phyloP scores from a whole-genome alignment of 2,113 vertebrate genomes.

The Oncorhynchus kisutch region DNA sequence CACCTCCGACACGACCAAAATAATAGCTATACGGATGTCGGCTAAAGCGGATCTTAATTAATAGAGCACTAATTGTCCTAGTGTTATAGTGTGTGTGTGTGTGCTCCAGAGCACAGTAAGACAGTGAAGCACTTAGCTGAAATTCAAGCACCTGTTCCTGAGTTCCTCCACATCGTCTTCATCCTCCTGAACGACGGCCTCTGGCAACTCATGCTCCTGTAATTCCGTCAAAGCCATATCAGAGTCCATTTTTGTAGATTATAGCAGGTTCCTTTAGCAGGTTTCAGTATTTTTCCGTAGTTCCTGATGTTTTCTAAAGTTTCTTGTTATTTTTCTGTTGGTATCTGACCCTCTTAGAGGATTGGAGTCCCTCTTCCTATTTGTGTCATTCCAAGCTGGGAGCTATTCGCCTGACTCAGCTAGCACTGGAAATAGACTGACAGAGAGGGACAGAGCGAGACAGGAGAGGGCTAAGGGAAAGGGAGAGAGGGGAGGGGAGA shows the following conservation, averaged over 20 bases:
- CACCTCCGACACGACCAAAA: too few species aligned
- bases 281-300: constrained; percentile 9
- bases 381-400: constrained; percentile 73
- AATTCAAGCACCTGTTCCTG: constrained; percentile 75
- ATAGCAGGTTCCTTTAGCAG: constrained; percentile 34
- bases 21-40: too few species aligned
- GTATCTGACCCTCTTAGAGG: constrained; percentile 52
- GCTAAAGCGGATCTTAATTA: too few species aligned
- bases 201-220: constrained; percentile 65
- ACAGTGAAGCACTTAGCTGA: not conserved
- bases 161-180: constrained; percentile 79
- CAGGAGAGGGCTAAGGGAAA: constrained; percentile 30
- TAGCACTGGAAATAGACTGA: constrained; percentile 87
- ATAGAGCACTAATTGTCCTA: too few species aligned
- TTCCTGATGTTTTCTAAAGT: constrained; percentile 20
- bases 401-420: constrained; percentile 81
- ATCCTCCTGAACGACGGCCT: constrained; percentile 56
- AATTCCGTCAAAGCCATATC: constrained; percentile 61
- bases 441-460: constrained; percentile 37
- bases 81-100: not conserved
- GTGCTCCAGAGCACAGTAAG: not conserved
- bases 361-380: constrained; percentile 53
- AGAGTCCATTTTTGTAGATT: constrained; percentile 60
- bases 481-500: constrained; percentile 48
- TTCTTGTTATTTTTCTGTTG: constrained; percentile 34